Conservation (phyloP, 2,888 invertebrate genomes). For the Agriotes lineatus region DNA sequence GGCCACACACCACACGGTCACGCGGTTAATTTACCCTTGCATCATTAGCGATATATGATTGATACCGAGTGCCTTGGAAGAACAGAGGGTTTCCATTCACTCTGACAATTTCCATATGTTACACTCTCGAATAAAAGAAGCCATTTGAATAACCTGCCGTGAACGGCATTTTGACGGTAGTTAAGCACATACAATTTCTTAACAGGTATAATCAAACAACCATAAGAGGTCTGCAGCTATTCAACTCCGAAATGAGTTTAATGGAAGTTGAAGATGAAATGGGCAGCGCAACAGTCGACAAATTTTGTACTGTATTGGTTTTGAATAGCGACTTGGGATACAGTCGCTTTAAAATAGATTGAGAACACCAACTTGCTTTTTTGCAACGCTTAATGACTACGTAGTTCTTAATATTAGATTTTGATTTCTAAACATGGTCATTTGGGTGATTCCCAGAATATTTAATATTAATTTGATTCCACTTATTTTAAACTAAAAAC, state of each 20-base stretch:
- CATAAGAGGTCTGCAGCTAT: conserved; percentile 9
- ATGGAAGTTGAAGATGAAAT: background rate
- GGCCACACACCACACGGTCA: background rate
- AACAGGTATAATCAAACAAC: conserved; percentile 22
- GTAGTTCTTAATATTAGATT: too few species aligned
- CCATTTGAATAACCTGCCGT: background rate
- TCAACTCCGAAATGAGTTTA: background rate
- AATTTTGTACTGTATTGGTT: too few species aligned
- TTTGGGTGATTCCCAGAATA: too few species aligned
- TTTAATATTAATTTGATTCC: too few species aligned
- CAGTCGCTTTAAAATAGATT: too few species aligned
- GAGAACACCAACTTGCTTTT: too few species aligned
- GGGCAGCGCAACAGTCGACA: too few species aligned
- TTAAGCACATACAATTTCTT: conserved; percentile 23
- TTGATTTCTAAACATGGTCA: too few species aligned
- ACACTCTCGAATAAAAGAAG: conserved; percentile 14
- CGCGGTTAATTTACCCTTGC: conserved; percentile 15
- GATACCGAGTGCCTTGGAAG: conserved; percentile 13
- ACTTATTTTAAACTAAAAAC: too few species aligned
- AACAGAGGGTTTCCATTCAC: conserved; percentile 9
- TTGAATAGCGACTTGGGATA: too few species aligned
- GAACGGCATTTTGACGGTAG: conserved; percentile 23
- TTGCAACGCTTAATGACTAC: too few species aligned
- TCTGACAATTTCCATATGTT: conserved; percentile 26
- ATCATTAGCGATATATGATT: conserved; percentile 24